A percentile compares a stretch with the other conserved stretches of the same genome.
Conservation (phyloP, 2,888 invertebrate species). For the Phlogophora meticulosa region DNA sequence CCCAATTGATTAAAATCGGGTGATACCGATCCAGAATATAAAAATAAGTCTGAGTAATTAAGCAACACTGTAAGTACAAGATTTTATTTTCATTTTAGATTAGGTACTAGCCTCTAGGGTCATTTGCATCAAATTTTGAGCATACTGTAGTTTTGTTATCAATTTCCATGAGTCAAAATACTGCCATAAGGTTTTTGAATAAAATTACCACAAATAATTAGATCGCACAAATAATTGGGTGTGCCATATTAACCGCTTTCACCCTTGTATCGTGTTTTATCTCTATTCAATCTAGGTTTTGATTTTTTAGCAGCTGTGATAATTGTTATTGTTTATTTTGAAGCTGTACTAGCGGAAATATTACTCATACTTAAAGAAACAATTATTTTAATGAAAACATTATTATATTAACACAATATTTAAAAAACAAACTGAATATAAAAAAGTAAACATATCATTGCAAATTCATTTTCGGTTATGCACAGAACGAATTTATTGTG, state of each 20-base stretch:
- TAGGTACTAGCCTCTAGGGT: too few species aligned
- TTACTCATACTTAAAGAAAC: background rate
- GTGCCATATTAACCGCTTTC: constrained; percentile 73
- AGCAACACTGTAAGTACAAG: too few species aligned
- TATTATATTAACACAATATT: background rate
- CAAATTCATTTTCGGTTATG: too few species aligned
- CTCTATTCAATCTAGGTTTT: constrained; percentile 55
- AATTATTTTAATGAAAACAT: background rate
- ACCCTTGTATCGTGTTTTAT: constrained; percentile 70
- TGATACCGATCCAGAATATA: too few species aligned
- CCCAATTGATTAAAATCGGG: too few species aligned
- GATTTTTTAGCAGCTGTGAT: constrained; percentile 36
- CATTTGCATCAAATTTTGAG: constrained; percentile 30
- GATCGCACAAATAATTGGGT: constrained; percentile 77
- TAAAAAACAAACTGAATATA: background rate
- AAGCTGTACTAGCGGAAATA: background rate
- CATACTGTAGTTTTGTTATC: constrained; percentile 36
- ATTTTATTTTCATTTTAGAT: background rate
- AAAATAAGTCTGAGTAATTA: too few species aligned
- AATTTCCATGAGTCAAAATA: constrained; percentile 40
- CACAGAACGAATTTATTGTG: too few species aligned
- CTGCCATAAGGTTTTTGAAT: constrained; percentile 83
- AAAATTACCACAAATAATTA: constrained; percentile 79
- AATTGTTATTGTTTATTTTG: constrained; percentile 4
- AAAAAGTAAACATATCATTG: too few species aligned